Evolutionary conservation across 2,888 invertebrate species (phyloP), one percentile per base, ranked within the genome.

Genomic region (Noctua janthina): DNA sequence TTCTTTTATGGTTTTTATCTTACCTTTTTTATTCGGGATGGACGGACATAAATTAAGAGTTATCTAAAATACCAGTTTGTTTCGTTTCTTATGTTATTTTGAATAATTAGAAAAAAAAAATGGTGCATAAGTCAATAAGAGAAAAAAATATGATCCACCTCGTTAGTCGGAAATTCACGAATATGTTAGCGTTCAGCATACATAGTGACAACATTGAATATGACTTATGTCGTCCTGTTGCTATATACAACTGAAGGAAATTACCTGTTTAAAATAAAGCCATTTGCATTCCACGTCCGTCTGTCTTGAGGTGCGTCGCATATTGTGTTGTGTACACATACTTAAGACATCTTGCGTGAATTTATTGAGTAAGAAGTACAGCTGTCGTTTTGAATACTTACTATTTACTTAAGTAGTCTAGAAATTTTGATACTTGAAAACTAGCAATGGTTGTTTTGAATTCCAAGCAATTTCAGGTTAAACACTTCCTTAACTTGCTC

Each of bases 241-340:
- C 81, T 87, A 85, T 86, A 89, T 89, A 87, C 89, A 87, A 83
- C 84, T 84, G 76, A 78, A 91, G 88, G 91, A 92, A 91, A 92
- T 91, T 90, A 88, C 89, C 89, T 90, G 88, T 91, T 90, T 89
- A 85, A 90, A 92, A 92, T 92, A 91, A 92, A 91, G 90, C 89
- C 87, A 91, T 93, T 93, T 91, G 89, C 91, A 93, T 93, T 90
- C 92, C 79, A 76, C 77, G 78, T 84, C 75, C 75, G 79, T 84
- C 82, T 80, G 78, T 84, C 82, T 80, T 39, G 78, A 84, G 85
- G 84, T 83, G 85, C 88, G 89, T 89, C 90, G 86, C 78, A 64
- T 81, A 83, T 81, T 82, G 80, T 88, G 83, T 67, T 86, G 81
- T 91, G 89, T 90, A 87, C 88, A 91, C 88, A 90, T 87, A 88